Evolutionary conservation across 1,140 invertebrate genomes (phyloP), one percentile per base, ranked within the genome.

Genomic region (Matsumurasca onukii): DNA sequence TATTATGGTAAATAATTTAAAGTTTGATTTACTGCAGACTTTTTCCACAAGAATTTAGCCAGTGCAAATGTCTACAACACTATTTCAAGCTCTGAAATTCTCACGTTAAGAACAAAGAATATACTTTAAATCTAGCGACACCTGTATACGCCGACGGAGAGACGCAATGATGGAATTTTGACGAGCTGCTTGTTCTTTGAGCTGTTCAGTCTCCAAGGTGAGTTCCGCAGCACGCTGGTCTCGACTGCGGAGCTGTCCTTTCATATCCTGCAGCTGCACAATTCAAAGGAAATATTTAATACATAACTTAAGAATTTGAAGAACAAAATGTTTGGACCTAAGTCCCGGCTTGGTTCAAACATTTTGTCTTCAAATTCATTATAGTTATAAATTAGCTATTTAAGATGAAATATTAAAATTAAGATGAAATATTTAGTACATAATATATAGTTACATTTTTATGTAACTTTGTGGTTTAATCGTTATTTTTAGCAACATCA

Each of bases 141-240:
- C 84, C 77, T 91, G 88, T 51, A 93, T 85, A 70, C 90, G 86
- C 76, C 89, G 90, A 75, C 89, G 89, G 22, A 93, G 82, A 0
- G 90, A 92, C 5, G 83, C 85, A 69, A 93, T 91, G 31, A 93
- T 83, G 0, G 91, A 87, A 74, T 88, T 90, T 78, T 93, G 90
- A 39, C 91, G 79, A 0, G 91, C 91, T 39, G 90, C 85, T 79
- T 93, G 91, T 70, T 93, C 89, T 31, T 90, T 82, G 1, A 93
- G 77, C 74, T 88, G 87, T 73, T 91, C 89, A 1, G 86, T 85
- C 76, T 91, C 88, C 1, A 85, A 79, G 75, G 89, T 86, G 57
- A 90, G 79, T 72, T 90, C 88, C 72, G 87, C 75, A 67, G 88
- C 84, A 74, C 86, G 80, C 75, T 89, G 86, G 67, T 90, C 88